Conservation (phyloP, 2,797 vertebrate genomes). For the Anolis apletophallus region DNA sequence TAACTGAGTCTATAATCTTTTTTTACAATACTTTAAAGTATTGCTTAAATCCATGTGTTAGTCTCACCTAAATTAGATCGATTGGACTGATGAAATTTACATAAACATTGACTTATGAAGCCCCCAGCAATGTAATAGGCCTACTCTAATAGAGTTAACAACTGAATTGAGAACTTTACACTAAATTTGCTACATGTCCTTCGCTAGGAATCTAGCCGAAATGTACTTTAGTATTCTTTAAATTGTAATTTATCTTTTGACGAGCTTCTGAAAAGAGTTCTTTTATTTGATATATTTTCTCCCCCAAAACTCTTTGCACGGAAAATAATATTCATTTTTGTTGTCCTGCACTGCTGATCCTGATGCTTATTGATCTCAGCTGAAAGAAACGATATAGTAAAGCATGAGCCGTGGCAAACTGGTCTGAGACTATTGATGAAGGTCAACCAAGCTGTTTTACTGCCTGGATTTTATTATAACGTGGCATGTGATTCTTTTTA, state of each 20-base stretch:
- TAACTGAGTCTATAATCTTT: background rate
- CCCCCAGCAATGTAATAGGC: no score
- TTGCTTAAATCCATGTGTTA: no score
- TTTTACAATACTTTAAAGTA: background rate
- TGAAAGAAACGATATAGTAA: constrained; percentile 12
- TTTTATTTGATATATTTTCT: background rate
- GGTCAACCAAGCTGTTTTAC: background rate
- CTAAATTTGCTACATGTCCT: background rate
- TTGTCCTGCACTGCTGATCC: background rate
- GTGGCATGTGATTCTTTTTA: constrained; percentile 4
- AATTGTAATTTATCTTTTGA: background rate
- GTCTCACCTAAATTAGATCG: no score
- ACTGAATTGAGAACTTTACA: no score
- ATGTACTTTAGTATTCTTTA: background rate
- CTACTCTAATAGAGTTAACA: no score
- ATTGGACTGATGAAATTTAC: no score
- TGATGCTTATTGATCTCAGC: background rate
- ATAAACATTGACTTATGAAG: no score
- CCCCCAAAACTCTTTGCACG: background rate
- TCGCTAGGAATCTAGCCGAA: background rate
- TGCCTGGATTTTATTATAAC: background rate
- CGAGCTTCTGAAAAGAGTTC: no score
- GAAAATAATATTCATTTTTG: background rate
- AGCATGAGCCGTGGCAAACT: background rate
- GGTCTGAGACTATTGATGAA: background rate